phyloP scores from a whole-genome alignment of 2,113 vertebrate species.

The Pholis gunnellus region DNA sequence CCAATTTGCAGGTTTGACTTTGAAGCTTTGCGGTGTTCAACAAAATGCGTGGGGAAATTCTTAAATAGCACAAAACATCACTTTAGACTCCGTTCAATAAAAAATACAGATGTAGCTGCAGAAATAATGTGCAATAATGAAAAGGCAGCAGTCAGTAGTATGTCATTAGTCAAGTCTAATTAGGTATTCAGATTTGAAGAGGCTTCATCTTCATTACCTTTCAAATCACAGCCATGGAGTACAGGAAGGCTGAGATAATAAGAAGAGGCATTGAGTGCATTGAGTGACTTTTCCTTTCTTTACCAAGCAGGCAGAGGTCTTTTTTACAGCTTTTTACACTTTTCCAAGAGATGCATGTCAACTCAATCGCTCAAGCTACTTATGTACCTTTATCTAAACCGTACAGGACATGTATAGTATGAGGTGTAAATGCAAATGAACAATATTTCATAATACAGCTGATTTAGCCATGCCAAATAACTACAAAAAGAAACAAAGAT shows the following conservation, averaged over 20 bases:
- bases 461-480: neutral
- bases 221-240: conserved; percentile 11
- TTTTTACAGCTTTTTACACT: conserved; percentile 11
- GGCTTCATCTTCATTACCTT: conserved; percentile 37
- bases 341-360: conserved; percentile 16
- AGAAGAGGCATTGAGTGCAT: neutral
- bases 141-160: conserved; percentile 36
- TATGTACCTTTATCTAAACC: neutral
- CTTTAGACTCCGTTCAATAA: neutral
- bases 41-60: neutral
- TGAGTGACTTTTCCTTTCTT: conserved; percentile 7
- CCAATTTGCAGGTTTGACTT: conserved; percentile 15
- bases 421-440: neutral
- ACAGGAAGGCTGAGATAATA: conserved; percentile 33
- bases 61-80: neutral
- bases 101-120: conserved; percentile 23
- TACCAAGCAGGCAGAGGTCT: conserved; percentile 3
- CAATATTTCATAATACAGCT: neutral
- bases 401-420: neutral
- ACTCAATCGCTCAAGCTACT: neutral
- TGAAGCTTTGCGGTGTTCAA: neutral
- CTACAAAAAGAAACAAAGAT: neutral
- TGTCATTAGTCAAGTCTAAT: conserved; percentile 39
- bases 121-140: conserved; percentile 28
- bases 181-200: conserved; percentile 53